phyloP scores from a whole-genome alignment of 2,797 vertebrate species.

The Lemur catta region DNA sequence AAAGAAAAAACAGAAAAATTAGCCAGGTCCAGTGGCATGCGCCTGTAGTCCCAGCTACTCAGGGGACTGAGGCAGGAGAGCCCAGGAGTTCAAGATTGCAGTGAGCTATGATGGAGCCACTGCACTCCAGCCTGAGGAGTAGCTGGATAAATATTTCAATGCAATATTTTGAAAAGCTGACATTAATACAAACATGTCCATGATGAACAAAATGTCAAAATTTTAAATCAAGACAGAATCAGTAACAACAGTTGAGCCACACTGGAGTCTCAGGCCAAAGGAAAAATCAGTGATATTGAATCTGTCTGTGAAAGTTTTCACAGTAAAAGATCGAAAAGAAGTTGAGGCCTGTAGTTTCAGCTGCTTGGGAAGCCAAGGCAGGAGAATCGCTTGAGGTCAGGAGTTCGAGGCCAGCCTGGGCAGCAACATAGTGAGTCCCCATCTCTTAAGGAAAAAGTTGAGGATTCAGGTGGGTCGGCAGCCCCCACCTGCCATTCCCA shows the following conservation, averaged over 20 bases:
- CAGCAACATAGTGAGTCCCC: neutral
- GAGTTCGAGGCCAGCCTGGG: neutral
- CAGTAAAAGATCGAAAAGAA: neutral
- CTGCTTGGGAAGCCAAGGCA: neutral
- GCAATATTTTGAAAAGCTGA: neutral
- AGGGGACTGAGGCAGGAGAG: too few relatives aligned
- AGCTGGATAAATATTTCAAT: neutral
- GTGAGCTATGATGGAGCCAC: too few relatives aligned
- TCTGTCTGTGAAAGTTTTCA: neutral
- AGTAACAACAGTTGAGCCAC: neutral
- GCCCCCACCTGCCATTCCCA: fast-evolving
- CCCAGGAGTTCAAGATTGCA: too few relatives aligned
- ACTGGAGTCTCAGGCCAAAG: neutral
- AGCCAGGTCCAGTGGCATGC: too few relatives aligned
- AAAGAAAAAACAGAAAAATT: too few relatives aligned
- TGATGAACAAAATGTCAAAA: neutral
- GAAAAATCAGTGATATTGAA: neutral
- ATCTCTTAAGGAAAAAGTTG: neutral
- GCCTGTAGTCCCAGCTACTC: too few relatives aligned
- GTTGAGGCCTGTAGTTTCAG: neutral
- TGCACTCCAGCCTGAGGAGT: too few relatives aligned
- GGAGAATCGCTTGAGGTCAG: neutral
- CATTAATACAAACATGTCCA: neutral
- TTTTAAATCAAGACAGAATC: neutral
- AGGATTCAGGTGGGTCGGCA: neutral